phyloP scores from a whole-genome alignment of 2,113 vertebrate species.

The Reinhardtius hippoglossoides region DNA sequence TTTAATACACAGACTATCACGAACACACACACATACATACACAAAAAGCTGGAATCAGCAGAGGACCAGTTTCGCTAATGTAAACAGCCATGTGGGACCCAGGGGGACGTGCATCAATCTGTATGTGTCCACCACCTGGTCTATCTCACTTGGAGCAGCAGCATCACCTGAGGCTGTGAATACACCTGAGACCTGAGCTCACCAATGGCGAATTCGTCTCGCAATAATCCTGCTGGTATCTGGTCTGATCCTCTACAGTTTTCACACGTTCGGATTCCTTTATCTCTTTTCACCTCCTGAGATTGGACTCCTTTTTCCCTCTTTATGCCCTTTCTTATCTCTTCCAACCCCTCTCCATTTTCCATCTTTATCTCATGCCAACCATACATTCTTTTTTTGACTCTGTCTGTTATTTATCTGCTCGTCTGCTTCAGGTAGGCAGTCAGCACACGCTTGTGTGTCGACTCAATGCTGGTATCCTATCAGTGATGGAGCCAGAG shows the following conservation, averaged over 20 bases:
- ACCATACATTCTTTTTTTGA: conserved; percentile 36
- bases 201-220: conserved; percentile 22
- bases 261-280: conserved; percentile 51
- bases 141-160: conserved; percentile 47
- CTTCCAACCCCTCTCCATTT: conserved; percentile 38
- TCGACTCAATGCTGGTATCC: conserved; percentile 45
- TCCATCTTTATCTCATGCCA: conserved; percentile 55
- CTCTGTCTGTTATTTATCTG: conserved; percentile 60
- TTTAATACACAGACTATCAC: neutral
- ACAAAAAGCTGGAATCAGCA: conserved; percentile 36
- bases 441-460: conserved; percentile 43
- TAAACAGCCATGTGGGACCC: conserved; percentile 46
- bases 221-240: conserved; percentile 51
- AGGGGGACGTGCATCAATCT: conserved; percentile 35
- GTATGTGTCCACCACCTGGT: conserved; percentile 47
- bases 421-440: conserved; percentile 52
- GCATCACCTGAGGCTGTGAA: conserved; percentile 54
- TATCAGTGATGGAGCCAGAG: conserved; percentile 52
- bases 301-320: conserved; percentile 38
- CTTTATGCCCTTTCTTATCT: conserved; percentile 52
- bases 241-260: conserved; percentile 35
- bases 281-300: conserved; percentile 51
- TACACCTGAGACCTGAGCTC: conserved; percentile 34
- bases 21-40: conserved; percentile 16
- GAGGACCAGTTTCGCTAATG: conserved; percentile 44